phyloP scores from a whole-genome alignment of 2,797 vertebrate species.

The Podarcis lilfordi region DNA sequence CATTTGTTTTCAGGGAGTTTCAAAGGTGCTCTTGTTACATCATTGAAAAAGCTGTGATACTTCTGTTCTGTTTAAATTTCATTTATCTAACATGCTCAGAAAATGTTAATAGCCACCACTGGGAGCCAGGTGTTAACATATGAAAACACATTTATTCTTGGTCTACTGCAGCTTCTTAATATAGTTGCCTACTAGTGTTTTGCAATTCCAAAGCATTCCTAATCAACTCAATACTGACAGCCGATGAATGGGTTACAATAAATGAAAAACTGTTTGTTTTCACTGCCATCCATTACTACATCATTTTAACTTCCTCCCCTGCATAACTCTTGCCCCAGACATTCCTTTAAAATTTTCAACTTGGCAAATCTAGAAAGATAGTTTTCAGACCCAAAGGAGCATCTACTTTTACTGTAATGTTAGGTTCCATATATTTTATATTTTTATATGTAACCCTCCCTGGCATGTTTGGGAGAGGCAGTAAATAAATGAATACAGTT shows the following conservation, averaged over 20 bases:
- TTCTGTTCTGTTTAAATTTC: constrained; percentile 64
- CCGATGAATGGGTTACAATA: constrained; percentile 55
- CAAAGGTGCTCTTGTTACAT: constrained; percentile 68
- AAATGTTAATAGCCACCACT: constrained; percentile 66
- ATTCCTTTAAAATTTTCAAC: constrained; percentile 57
- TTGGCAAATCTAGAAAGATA: background rate
- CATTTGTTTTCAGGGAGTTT: constrained; percentile 64
- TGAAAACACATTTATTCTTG: constrained; percentile 13
- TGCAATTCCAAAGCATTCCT: constrained; percentile 47
- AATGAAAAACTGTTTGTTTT: constrained; percentile 65
- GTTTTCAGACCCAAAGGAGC: no score
- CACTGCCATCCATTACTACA: constrained; percentile 59
- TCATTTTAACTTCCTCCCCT: constrained; percentile 55
- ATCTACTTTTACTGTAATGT: no score
- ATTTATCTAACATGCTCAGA: constrained; percentile 68
- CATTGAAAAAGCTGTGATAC: constrained; percentile 59
- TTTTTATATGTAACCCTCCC: no score
- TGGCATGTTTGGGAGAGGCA: no score
- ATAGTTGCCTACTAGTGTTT: constrained; percentile 48
- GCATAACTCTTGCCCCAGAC: constrained; percentile 50
- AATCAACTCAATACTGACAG: constrained; percentile 46
- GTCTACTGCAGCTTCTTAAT: constrained; percentile 57
- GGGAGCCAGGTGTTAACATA: constrained; percentile 31
- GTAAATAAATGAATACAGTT: no score
- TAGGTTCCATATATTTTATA: no score